Conservation (phyloP, 2,797 vertebrate species). For the Lithobates pipiens region DNA sequence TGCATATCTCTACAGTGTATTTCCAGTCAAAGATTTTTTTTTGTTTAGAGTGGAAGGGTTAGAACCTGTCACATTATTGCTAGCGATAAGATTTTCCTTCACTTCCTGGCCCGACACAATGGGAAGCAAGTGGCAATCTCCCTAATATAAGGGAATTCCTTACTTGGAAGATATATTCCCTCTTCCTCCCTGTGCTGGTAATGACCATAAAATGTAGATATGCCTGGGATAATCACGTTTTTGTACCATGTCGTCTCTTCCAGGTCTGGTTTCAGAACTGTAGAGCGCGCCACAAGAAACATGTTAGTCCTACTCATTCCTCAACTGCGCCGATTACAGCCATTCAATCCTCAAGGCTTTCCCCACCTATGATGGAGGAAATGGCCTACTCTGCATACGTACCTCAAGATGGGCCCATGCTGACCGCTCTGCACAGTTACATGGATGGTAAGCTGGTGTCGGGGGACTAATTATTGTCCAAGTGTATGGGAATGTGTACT, state of each 20-base stretch:
- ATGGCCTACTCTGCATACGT: constrained; percentile 89
- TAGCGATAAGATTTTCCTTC: too few species aligned
- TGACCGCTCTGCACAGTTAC: constrained; percentile 91
- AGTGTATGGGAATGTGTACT: neutral
- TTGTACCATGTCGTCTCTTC: neutral
- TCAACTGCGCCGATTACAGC: constrained; percentile 80
- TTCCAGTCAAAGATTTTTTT: too few species aligned
- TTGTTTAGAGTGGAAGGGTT: too few species aligned
- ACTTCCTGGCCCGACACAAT: too few species aligned
- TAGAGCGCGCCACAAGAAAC: constrained; percentile 95
- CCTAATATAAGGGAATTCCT: too few species aligned
- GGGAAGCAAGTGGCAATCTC: too few species aligned
- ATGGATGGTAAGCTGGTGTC: constrained; percentile 86
- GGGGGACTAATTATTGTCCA: too few species aligned
- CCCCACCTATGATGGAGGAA: constrained; percentile 88
- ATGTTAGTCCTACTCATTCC: constrained; percentile 90
- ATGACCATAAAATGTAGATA: neutral
- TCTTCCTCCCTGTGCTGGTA: neutral
- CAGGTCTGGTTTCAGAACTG: constrained; percentile 99
- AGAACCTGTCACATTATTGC: too few species aligned
- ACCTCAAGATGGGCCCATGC: constrained; percentile 88
- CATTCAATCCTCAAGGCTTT: constrained; percentile 82
- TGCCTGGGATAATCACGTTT: neutral
- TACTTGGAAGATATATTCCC: too few species aligned
- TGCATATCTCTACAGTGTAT: too few species aligned